These are phyloP conservation scores for Amitus sp. DNA, from an alignment of 2,888 invertebrate species.

Conservation along the genomic window DNA sequence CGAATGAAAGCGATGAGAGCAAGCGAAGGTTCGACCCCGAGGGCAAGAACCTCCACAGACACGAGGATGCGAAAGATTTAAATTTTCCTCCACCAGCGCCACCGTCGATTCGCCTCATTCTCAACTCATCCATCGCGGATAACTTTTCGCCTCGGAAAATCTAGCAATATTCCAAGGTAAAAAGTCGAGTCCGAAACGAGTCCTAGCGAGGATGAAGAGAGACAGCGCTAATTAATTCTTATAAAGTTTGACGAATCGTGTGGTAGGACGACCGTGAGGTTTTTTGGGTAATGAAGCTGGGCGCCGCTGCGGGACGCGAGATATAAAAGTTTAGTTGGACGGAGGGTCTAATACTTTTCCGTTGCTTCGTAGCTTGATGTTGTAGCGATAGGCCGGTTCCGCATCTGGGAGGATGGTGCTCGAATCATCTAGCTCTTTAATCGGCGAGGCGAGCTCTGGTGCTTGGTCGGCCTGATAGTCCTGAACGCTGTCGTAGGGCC, in stretches of 20 bases:
- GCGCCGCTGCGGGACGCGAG: conserved; percentile 29
- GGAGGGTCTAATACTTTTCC: conserved; percentile 65
- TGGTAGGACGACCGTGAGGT: conserved; percentile 1
- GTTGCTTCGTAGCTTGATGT: conserved; percentile 63
- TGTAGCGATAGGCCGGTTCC: conserved; percentile 63
- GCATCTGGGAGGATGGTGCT: conserved; percentile 61
- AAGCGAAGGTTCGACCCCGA: not conserved
- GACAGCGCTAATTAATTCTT: too few species aligned
- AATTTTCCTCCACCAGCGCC: conserved; percentile 45
- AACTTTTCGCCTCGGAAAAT: too few species aligned
- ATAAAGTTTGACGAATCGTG: not conserved
- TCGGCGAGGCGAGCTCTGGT: conserved; percentile 60
- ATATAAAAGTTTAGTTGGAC: conserved; percentile 56
- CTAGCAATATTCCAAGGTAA: too few species aligned
- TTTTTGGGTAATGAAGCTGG: not conserved
- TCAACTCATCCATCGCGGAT: too few species aligned
- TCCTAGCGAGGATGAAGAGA: too few species aligned
- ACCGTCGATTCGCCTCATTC: conserved; percentile 18
- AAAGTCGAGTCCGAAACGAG: too few species aligned
- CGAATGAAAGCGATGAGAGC: conserved; percentile 14
- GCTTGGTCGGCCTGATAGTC: conserved; percentile 65
- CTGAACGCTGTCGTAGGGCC: conserved; percentile 72
- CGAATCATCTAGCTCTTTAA: conserved; percentile 56
- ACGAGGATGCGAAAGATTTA: not conserved
- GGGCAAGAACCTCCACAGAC: not conserved